Evolutionary conservation across 1,140 invertebrate genomes (phyloP).

Genomic region (Aphelenchoides fujianensis): DNA sequence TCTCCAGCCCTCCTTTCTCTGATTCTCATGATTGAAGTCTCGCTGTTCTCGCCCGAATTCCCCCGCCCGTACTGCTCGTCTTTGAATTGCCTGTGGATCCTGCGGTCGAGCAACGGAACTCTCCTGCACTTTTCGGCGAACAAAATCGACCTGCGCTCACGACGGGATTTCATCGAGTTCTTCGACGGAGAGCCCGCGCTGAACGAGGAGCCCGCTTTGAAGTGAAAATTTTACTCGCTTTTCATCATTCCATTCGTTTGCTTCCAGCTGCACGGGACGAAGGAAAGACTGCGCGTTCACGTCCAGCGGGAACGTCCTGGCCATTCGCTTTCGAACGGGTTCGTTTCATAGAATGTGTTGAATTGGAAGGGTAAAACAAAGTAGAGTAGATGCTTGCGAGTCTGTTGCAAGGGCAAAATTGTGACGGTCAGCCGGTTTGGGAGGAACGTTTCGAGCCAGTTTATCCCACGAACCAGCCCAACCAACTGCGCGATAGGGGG

Average conservation of each 20-base stretch:
- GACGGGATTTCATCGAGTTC: not conserved
- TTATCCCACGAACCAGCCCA: no score
- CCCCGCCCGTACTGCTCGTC: not conserved
- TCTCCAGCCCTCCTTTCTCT: no score
- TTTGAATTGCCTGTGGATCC: not conserved
- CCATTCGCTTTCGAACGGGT: not conserved
- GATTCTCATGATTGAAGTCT: no score
- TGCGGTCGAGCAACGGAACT: not conserved
- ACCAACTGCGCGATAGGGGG: no score
- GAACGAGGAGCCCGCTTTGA: not conserved
- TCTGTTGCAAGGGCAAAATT: no score
- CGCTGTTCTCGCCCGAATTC: not conserved
- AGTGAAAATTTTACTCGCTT: slow-evolving; percentile 5
- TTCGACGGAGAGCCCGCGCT: not conserved
- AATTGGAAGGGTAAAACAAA: no score
- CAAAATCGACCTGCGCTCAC: slow-evolving; percentile 2
- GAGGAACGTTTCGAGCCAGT: no score
- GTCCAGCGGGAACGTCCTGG: not conserved
- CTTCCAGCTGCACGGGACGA: slow-evolving; percentile 8
- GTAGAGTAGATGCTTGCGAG: no score
- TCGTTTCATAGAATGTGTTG: no score
- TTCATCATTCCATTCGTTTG: not conserved
- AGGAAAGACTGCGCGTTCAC: not conserved
- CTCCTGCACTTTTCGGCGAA: not conserved
- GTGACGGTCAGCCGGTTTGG: no score